Percentiles rank a stretch among this genome's conserved stretches.
phyloP scores from a whole-genome alignment of 2,797 vertebrate species.

The Ceryle rudis region DNA sequence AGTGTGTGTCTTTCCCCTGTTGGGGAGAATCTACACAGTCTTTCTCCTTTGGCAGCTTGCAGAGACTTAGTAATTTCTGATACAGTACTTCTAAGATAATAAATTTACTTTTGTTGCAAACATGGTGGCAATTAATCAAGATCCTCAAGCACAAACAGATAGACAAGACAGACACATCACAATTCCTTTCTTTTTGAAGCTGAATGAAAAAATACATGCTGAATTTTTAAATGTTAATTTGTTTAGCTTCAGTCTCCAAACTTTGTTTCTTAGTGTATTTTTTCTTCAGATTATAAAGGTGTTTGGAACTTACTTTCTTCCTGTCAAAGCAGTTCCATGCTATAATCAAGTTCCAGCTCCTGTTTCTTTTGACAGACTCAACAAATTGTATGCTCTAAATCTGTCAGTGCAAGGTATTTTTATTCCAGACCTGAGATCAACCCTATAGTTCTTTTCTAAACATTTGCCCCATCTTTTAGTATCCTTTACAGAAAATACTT shows the following conservation, averaged over 20 bases:
- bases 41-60: not conserved
- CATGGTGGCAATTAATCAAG: not conserved
- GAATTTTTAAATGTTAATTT: not conserved
- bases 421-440: constrained; percentile 26
- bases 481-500: not conserved
- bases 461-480: not conserved
- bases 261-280: not conserved
- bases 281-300: not conserved
- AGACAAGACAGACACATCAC: not conserved
- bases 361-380: constrained; percentile 15
- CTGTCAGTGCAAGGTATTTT: constrained; percentile 35
- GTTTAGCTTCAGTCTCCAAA: not conserved
- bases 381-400: constrained; percentile 34
- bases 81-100: not conserved
- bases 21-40: not conserved
- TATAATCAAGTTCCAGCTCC: constrained; percentile 22
- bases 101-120: not conserved
- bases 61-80: not conserved
- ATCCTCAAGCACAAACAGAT: not conserved
- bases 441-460: not conserved
- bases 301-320: constrained; percentile 4
- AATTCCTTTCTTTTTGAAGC: not conserved
- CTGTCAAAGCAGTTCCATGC: not conserved
- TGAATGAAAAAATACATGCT: not conserved
- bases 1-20: not conserved